Base-by-base conservation (phyloP, 30 jellyfish, hydroid and myxozoan genomes). In the Hydractinia symbiolongicarpus region DNA sequence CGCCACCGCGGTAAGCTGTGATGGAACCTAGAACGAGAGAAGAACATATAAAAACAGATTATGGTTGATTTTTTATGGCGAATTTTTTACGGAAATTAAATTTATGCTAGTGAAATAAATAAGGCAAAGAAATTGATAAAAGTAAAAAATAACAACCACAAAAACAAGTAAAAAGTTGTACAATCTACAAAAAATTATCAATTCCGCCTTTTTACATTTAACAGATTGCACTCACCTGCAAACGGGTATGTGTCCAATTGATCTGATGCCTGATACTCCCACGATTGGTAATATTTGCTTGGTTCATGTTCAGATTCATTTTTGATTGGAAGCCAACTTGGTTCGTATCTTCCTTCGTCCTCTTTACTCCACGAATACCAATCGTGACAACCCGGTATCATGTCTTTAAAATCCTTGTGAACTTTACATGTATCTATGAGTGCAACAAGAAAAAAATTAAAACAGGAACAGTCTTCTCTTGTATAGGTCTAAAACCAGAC, bases 1-100 rank as follows among this genome's bases (percentile, higher is more conserved):
- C 99, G 9, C 99, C 99, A 60, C 99, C 99, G 54, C 83, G 60
- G 51, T 94, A 94, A 19, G 96, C 9, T 16, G 96, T 94, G 88
- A 94, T 83, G 5, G 55, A 61, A 49, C 99, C 99, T 94, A 78
- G 16, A 78, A 79, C 19, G 10, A 9, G 17, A 77, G 56, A 44
- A 6, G 73, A 5, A 50, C 9, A 7, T 5, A 62, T 6, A 62
- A 5, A 9, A 62, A 62, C 5, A 7, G 50, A 5, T 62, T 15
- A 5, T 62, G 9, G 16, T 62, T 62, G 5, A 50, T 57, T 13
- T 30, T 30, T 1, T 30, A 0, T 30, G 2, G 44, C 44, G 44
- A 30, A 30, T n/a, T 30, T 30, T 30, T 2, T 30, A 30, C 1
- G 2, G 2, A 30, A 30, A 30, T 30, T 30, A 30, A 30, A 30